A percentile compares a stretch with the other conserved stretches of the same genome.
These are phyloP conservation scores for Quadroppia sp. DNA, from an alignment of 2,888 invertebrate species.

Conservation along the genomic window DNA sequence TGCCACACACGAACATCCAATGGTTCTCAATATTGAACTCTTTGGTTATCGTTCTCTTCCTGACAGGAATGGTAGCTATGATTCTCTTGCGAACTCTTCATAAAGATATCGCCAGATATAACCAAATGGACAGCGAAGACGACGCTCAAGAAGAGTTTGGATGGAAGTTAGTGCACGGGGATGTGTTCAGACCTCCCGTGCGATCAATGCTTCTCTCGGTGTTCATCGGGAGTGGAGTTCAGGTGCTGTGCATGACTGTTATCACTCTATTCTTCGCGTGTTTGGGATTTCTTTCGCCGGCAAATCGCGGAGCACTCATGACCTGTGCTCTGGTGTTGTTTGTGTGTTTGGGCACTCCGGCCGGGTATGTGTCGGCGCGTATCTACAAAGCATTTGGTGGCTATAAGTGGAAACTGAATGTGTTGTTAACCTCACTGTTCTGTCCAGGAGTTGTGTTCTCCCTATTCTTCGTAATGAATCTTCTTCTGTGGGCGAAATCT, in stretches of 20 bases:
- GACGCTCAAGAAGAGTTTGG: constrained; percentile 76
- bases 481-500: constrained; percentile 90
- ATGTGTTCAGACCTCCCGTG: constrained; percentile 64
- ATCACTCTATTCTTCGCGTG: constrained; percentile 96
- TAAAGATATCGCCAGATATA: constrained; percentile 97
- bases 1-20: constrained; percentile 97
- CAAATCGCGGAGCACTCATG: constrained; percentile 97
- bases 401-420: constrained; percentile 97
- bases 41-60: constrained; percentile 78
- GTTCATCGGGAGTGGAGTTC: constrained; percentile 91
- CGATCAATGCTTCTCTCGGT: constrained; percentile 95
- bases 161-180: constrained; percentile 65
- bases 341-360: constrained; percentile 93
- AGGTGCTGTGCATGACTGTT: constrained; percentile 92
- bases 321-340: constrained; percentile 91
- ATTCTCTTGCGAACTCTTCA: constrained; percentile 92
- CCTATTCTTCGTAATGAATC: constrained; percentile 95
- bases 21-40: constrained; percentile 99
- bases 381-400: constrained; percentile 98
- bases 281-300: constrained; percentile 95
- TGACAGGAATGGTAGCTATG: constrained; percentile 99
- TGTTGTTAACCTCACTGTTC: constrained; percentile 89
- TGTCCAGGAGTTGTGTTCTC: constrained; percentile 94
- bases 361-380: constrained; percentile 93
- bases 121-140: constrained; percentile 68